Conservation (phyloP, 2,113 vertebrate genomes). For the Collichthys lucidus region DNA sequence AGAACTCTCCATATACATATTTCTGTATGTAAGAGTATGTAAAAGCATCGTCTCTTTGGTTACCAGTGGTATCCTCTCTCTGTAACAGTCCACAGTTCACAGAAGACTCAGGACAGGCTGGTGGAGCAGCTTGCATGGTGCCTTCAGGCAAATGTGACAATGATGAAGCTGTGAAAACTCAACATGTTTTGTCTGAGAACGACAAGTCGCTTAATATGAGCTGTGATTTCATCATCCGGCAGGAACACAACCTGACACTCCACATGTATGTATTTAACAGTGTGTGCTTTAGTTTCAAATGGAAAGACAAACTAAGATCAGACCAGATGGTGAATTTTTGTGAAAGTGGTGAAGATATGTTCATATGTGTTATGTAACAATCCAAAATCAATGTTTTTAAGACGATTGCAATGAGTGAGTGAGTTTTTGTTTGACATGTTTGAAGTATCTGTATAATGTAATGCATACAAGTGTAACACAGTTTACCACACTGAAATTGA, state of each 20-base stretch:
- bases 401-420: neutral
- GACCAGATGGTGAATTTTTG: neutral
- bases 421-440: neutral
- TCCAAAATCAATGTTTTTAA: neutral
- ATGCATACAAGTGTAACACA: neutral
- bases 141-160: constrained; percentile 40
- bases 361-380: neutral
- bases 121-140: constrained; percentile 44
- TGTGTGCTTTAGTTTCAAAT: neutral
- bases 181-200: constrained; percentile 46
- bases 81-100: constrained; percentile 15
- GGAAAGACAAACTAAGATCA: neutral
- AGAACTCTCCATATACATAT: neutral
- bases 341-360: neutral
- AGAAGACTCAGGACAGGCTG: constrained; percentile 31
- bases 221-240: constrained; percentile 14
- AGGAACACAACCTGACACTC: constrained; percentile 18
- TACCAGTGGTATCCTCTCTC: constrained; percentile 13
- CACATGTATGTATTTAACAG: neutral
- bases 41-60: neutral
- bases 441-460: neutral
- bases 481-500: neutral
- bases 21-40: too few relatives aligned
- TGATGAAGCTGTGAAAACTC: constrained; percentile 44
- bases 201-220: constrained; percentile 2